A percentile compares a stretch with the other conserved stretches of the same genome.
These are phyloP conservation scores for Drosophila busckii DNA, from an alignment of 1,140 invertebrate genomes.

Conservation along the genomic window DNA sequence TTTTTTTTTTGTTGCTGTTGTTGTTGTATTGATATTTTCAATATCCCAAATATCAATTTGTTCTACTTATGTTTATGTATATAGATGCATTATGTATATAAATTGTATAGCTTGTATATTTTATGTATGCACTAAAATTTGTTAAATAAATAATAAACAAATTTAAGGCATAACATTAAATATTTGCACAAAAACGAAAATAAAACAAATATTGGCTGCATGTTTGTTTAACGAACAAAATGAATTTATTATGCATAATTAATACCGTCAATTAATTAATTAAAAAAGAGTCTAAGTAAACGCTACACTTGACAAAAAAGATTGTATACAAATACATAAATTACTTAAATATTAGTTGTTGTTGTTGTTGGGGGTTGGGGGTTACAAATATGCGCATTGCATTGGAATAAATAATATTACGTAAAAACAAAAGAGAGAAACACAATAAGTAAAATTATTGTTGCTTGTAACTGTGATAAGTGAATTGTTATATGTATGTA, in stretches of 20 bases:
- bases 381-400: background rate
- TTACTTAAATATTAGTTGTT: conserved; percentile 65
- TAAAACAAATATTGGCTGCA: conserved; percentile 42
- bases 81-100: conserved; percentile 33
- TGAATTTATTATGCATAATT: conserved; percentile 73
- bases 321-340: conserved; percentile 49
- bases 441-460: conserved; percentile 14
- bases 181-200: conserved; percentile 17
- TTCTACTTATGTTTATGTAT: conserved; percentile 57
- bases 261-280: conserved; percentile 76
- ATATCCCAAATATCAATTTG: conserved; percentile 68
- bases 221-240: conserved; percentile 73
- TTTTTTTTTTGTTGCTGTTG: conserved; percentile 4
- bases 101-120: conserved; percentile 18
- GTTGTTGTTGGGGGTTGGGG: conserved; percentile 3
- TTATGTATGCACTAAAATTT: conserved; percentile 4
- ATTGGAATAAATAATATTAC: background rate
- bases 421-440: background rate
- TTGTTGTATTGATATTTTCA: conserved; percentile 57
- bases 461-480: conserved; percentile 33
- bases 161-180: conserved; percentile 36
- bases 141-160: conserved; percentile 32
- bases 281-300: conserved; percentile 70
- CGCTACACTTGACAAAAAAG: conserved; percentile 54
- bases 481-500: conserved; percentile 23